A percentile compares a stretch with the other conserved stretches of the same genome.
phyloP scores from a whole-genome alignment of 1,140 invertebrate genomes.

The Neodiprion pinetum region DNA sequence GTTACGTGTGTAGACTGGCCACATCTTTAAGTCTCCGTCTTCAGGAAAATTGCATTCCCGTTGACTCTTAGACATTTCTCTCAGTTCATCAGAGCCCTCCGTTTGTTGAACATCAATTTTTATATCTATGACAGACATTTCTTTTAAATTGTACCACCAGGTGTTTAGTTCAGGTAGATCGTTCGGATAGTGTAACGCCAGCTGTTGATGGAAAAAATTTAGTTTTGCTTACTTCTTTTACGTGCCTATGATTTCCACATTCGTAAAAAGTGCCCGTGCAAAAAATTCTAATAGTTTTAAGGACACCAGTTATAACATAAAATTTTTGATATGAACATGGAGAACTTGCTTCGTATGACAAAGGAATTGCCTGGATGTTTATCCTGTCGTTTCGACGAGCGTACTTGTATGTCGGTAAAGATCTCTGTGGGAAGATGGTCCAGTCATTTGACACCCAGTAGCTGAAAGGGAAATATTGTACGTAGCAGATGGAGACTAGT shows the following conservation, averaged over 20 bases:
- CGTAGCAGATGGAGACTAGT: not conserved
- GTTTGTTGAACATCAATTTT: slow-evolving; percentile 20
- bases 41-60: slow-evolving; percentile 30
- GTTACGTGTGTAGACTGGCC: slow-evolving; percentile 31
- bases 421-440: slow-evolving; percentile 25
- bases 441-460: slow-evolving; percentile 45
- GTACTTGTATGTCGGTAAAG: not conserved
- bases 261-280: not conserved
- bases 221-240: not conserved
- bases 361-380: not conserved
- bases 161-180: not conserved
- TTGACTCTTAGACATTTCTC: slow-evolving; percentile 22
- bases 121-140: not conserved
- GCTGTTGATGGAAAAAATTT: not conserved
- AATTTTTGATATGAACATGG: too few species aligned
- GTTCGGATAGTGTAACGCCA: slow-evolving; percentile 3
- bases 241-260: not conserved
- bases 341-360: not conserved
- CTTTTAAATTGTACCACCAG: not conserved
- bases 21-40: slow-evolving; percentile 31
- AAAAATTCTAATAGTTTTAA: too few species aligned
- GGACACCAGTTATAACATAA: too few species aligned
- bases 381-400: not conserved
- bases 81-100: not conserved
- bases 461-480: slow-evolving; percentile 26